Evolutionary conservation across 2,797 vertebrate species (phyloP).

Genomic region (Hemibagrus guttatus): DNA sequence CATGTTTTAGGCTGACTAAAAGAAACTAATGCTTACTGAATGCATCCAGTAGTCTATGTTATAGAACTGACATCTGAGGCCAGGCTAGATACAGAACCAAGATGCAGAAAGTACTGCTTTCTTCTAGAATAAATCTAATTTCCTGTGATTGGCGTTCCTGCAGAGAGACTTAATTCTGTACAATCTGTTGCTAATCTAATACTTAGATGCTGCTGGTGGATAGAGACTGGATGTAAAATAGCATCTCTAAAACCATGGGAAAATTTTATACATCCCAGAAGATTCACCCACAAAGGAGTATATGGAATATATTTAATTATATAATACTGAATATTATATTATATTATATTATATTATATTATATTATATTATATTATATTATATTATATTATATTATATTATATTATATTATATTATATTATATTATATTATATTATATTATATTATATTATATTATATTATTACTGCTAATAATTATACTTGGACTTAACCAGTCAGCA

Average conservation of each 20-base stretch:
- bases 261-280: neutral
- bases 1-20: neutral
- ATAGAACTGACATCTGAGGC: neutral
- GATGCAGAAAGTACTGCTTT: neutral
- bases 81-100: neutral
- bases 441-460: neutral
- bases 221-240: neutral
- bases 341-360: neutral
- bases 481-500: slow-evolving; percentile 36
- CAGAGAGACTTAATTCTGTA: neutral
- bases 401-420: neutral
- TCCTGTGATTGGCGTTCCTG: neutral
- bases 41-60: neutral
- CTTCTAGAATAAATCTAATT: neutral
- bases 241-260: neutral
- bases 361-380: neutral
- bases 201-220: neutral
- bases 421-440: neutral
- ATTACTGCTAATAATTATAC: slow-evolving; percentile 19
- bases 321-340: neutral
- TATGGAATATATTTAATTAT: neutral
- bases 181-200: neutral
- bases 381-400: neutral
- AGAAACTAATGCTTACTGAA: neutral
- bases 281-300: neutral